Conservation (phyloP, 2,113 vertebrate genomes). For the Sardina pilchardus region DNA sequence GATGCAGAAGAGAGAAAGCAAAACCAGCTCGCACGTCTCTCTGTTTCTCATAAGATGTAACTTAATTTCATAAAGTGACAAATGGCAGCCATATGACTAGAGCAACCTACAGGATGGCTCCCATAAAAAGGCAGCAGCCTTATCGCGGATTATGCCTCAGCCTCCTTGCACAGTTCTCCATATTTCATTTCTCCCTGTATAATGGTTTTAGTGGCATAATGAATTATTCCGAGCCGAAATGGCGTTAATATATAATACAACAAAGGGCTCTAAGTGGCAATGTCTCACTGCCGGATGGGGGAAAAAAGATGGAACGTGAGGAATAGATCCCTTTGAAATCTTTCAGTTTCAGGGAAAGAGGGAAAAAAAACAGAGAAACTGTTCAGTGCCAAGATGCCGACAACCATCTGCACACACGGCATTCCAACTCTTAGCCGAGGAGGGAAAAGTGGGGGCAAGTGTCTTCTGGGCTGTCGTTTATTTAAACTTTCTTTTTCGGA, state of each 20-base stretch:
- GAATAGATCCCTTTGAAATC: constrained; percentile 41
- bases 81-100: neutral
- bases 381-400: constrained; percentile 38
- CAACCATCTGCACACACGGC: constrained; percentile 31
- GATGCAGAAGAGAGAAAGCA: neutral
- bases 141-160: neutral
- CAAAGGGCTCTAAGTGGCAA: constrained; percentile 38
- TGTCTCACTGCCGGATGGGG: constrained; percentile 32
- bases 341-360: constrained; percentile 27
- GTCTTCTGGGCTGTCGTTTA: constrained; percentile 22
- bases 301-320: constrained; percentile 5
- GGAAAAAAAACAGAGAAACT: constrained; percentile 16
- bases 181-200: neutral
- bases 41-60: neutral
- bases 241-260: constrained; percentile 48
- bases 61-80: neutral
- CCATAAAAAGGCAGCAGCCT: neutral
- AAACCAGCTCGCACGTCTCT: neutral
- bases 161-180: neutral
- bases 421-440: constrained; percentile 31
- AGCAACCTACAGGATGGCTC: neutral
- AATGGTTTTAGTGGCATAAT: constrained; percentile 22
- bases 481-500: constrained; percentile 11
- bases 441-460: constrained; percentile 37
- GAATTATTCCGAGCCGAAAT: constrained; percentile 34